phyloP scores from a whole-genome alignment of 1,140 invertebrate genomes.

The Bombus huntii region DNA sequence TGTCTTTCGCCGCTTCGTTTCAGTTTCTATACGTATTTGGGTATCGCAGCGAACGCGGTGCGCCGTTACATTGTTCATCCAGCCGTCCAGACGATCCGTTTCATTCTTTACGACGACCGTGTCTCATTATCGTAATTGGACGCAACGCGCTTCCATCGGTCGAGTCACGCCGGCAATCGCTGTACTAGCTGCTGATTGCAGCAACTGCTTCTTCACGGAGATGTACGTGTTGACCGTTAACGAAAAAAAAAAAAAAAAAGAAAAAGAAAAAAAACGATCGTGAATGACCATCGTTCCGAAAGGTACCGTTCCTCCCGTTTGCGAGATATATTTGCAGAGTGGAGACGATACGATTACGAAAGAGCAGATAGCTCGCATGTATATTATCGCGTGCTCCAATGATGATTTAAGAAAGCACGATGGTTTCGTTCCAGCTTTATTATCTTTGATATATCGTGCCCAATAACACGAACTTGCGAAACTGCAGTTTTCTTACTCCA shows the following conservation, averaged over 20 bases:
- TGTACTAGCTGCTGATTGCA: neutral
- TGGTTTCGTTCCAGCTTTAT: slow-evolving; percentile 10
- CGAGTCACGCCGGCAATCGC: neutral
- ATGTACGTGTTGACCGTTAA: neutral
- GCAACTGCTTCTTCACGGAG: no score
- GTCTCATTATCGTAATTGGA: slow-evolving; percentile 81
- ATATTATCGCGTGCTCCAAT: neutral
- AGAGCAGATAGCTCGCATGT: neutral
- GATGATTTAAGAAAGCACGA: slow-evolving; percentile 24
- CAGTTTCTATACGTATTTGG: neutral
- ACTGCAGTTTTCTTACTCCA: slow-evolving; percentile 34
- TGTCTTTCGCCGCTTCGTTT: neutral
- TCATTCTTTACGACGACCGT: slow-evolving; percentile 77
- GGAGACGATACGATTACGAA: neutral
- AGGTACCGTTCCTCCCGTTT: neutral
- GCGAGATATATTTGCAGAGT: neutral
- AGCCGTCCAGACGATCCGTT: slow-evolving; percentile 6
- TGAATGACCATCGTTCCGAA: neutral
- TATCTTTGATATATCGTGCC: slow-evolving; percentile 31
- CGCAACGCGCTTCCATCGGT: neutral
- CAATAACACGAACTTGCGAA: slow-evolving; percentile 31
- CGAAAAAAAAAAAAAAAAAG: neutral
- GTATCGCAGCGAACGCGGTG: neutral
- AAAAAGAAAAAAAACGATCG: neutral
- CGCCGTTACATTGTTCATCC: neutral